Evolutionary conservation across 2,113 vertebrate species (phyloP), one percentile per base, ranked within the genome.

Genomic region (Thunnus maccoyii): DNA sequence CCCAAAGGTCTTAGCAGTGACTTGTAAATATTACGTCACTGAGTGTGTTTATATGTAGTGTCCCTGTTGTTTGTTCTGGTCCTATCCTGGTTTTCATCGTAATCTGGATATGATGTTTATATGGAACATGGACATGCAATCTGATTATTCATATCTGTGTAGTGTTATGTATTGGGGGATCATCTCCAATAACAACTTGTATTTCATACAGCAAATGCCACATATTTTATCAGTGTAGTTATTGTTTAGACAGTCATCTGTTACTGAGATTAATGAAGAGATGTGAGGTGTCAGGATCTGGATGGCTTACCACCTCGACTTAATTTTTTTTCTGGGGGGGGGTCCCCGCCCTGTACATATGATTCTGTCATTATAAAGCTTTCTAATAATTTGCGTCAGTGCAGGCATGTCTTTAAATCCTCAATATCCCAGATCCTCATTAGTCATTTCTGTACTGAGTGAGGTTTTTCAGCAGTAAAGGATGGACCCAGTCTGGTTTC

Each of bases 391-490:
- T 46, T 27, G 63, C 14, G 44, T 65, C 46, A 65, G 22, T 50
- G 63, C 20, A 48, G 63, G 44, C 36, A 8, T 36, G 36, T 36
- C 36, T 36, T 36, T 41, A 8, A 65, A 65, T 65, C 44, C 44
- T 17, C 48, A 65, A 65, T 44, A 65, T 65, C 63, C 63, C 63
- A 65, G 48, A 65, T 22, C 15, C 63, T 50, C 46, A 30, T 30
- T 30, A 10, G 63, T 65, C 63, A 65, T 65, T 65, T 47, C 41
- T 47, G 41, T 6, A 47, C n/a, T 13, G 4, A 64, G 41, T 48
- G 44, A 48, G 17, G 63, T 46, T 4, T 20, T 36, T 17, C 48
- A 46, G 48, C 44, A 14, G 22, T 11, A 11, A 48, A 48, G 46
- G 46, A 36, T n/a, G 1, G 63, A 72, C 15, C 25, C 11, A 18